Percentiles rank a stretch among this genome's conserved stretches.
phyloP scores from a whole-genome alignment of 2,888 invertebrate species.

The Amblyjoppa proteus region DNA sequence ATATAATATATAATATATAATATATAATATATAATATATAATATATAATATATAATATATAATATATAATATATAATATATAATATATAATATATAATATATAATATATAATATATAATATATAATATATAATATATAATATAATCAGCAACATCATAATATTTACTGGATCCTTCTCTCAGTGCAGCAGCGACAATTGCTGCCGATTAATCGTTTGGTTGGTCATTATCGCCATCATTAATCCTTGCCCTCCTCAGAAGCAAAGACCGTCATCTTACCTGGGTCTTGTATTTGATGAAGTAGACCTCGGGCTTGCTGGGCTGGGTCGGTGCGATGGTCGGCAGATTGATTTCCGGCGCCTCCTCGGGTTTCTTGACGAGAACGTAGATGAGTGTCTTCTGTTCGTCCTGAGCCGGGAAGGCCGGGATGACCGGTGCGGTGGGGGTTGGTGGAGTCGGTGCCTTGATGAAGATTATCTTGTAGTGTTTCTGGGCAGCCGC shows the following conservation, averaged over 20 bases:
- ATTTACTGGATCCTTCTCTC: too few relatives aligned
- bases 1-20: too few relatives aligned
- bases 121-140: too few relatives aligned
- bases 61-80: too few relatives aligned
- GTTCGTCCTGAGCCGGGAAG: slow-evolving; percentile 92
- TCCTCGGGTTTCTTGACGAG: slow-evolving; percentile 95
- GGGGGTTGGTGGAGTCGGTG: slow-evolving; percentile 93
- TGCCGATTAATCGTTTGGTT: too few relatives aligned
- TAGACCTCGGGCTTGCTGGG: slow-evolving; percentile 96
- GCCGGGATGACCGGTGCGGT: slow-evolving; percentile 92
- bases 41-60: too few relatives aligned
- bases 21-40: too few relatives aligned
- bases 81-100: too few relatives aligned
- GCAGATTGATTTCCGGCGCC: slow-evolving; percentile 92
- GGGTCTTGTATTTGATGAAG: slow-evolving; percentile 94
- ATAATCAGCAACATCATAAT: too few relatives aligned
- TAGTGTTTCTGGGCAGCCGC: slow-evolving; percentile 94
- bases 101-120: too few relatives aligned
- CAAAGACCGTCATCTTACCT: slow-evolving; percentile 80
- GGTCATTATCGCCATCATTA: too few relatives aligned
- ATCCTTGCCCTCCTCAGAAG: neutral
- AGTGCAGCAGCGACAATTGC: too few relatives aligned
- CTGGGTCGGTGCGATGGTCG: slow-evolving; percentile 92
- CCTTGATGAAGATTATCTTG: slow-evolving; percentile 97
- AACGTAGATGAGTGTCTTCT: slow-evolving; percentile 95